These are phyloP conservation scores for Drosophila stalkeri DNA, from an alignment of 2,888 invertebrate species.

Conservation along the genomic window DNA sequence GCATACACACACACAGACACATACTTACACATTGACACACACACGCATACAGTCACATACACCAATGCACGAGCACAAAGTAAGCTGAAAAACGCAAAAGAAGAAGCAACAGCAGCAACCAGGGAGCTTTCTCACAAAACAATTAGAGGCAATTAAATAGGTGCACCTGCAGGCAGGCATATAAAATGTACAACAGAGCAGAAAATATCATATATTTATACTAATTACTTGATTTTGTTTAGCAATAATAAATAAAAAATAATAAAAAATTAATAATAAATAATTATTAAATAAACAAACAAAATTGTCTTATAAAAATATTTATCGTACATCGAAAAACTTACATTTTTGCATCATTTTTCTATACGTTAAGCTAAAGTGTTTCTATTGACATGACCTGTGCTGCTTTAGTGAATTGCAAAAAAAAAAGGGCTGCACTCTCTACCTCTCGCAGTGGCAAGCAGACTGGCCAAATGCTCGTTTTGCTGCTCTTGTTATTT, in stretches of 20 bases:
- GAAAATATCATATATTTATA: background rate
- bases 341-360: background rate
- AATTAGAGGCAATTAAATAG: slow-evolving; percentile 40
- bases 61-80: slow-evolving; percentile 45
- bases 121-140: slow-evolving; percentile 33
- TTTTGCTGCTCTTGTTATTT: slow-evolving; percentile 37
- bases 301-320: too few species aligned
- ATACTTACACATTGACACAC: slow-evolving; percentile 22
- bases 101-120: slow-evolving; percentile 34
- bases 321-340: too few species aligned
- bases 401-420: slow-evolving; percentile 54
- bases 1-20: slow-evolving; percentile 22
- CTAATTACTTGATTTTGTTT: too few species aligned
- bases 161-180: slow-evolving; percentile 22
- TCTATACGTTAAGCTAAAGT: background rate
- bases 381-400: slow-evolving; percentile 34
- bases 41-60: slow-evolving; percentile 8
- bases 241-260: too few species aligned
- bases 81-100: slow-evolving; percentile 50
- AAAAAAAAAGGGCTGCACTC: slow-evolving; percentile 53
- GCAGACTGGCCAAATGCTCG: slow-evolving; percentile 22
- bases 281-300: too few species aligned
- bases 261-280: too few species aligned
- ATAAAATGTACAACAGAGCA: background rate
- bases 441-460: slow-evolving; percentile 20